Base-by-base conservation (phyloP, 2,888 invertebrate genomes). In the Yponomeuta plumbellus region DNA sequence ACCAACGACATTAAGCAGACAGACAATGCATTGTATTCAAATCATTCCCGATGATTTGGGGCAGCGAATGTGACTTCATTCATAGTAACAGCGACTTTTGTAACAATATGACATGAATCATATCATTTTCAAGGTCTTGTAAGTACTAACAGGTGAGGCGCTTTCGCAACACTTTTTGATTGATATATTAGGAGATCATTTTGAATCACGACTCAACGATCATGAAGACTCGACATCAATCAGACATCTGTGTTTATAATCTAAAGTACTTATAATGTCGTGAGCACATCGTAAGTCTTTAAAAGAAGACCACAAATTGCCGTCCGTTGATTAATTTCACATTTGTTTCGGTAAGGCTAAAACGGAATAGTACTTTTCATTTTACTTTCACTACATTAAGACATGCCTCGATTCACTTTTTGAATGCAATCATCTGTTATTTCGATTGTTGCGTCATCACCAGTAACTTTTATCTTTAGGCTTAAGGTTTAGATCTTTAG, bases 11-110 rank as follows among this genome's bases (percentile, higher is more conserved):
- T 71, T 74, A 70, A 74, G 68, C 69, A 75, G 56, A 20, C 58
- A n/a, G 65, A n/a, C 21, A 10, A 22, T 11, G 52, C 74, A 85
- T 86, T 86, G 85, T 85, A 86, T 86, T 81, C 79, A 83, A 86
- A 86, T 85, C 73, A 78, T 73, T 71, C 44, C 70, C 67, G 72
- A 79, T 79, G 76, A 81, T 81, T 78, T 79, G 80, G 80, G 80
- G 72, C 76, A 75, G 68, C 73, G 75, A 72, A 73, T 56, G 56
- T 66, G 13, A 66, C 64, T 65, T 65, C 57, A 62, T 62, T 59
- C 65, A 62, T 61, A 58, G 61, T 61, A 21, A 23, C 21, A 58
- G 57, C 64, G 20, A 20, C 26, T 64, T 65, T 64, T 61, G 67
- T 59, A 66, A 66, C 44, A 23, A 17, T 61, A 61, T 66, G 66